Conservation (phyloP, 1,140 invertebrate species). For the Brachionus manjavacas region DNA sequence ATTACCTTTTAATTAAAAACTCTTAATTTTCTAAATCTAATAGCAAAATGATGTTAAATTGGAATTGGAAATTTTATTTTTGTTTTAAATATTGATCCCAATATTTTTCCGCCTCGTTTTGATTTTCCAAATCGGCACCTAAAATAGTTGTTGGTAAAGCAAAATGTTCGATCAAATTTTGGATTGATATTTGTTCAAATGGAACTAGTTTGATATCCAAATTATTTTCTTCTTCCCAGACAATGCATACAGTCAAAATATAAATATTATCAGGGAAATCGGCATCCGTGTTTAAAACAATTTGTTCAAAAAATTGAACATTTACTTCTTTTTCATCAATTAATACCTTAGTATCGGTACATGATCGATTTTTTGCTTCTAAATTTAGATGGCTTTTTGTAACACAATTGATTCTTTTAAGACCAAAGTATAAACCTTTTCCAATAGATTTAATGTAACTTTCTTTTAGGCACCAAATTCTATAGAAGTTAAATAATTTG, state of each 20-base stretch:
- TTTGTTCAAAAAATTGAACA: background rate
- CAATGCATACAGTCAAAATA: background rate
- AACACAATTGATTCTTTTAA: background rate
- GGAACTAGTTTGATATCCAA: background rate
- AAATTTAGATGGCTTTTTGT: background rate
- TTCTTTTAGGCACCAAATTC: slow-evolving; percentile 22
- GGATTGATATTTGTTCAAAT: background rate
- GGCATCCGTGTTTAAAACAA: background rate
- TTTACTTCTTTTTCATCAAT: background rate
- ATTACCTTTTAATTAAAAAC: background rate
- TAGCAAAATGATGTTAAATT: background rate
- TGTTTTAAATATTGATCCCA: background rate
- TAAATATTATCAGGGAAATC: background rate
- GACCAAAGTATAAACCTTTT: background rate
- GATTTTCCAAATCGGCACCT: background rate
- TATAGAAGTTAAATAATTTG: background rate
- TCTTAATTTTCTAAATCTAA: background rate
- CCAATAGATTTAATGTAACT: background rate
- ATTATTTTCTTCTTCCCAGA: background rate
- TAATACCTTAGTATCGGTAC: background rate
- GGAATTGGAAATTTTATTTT: background rate
- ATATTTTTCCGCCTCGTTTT: background rate
- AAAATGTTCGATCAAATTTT: background rate
- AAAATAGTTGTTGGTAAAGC: background rate
- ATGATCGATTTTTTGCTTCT: background rate